Percentiles rank a stretch among this genome's conserved stretches.
phyloP scores from a whole-genome alignment of 2,113 vertebrate genomes.

The Otolemur garnettii region DNA sequence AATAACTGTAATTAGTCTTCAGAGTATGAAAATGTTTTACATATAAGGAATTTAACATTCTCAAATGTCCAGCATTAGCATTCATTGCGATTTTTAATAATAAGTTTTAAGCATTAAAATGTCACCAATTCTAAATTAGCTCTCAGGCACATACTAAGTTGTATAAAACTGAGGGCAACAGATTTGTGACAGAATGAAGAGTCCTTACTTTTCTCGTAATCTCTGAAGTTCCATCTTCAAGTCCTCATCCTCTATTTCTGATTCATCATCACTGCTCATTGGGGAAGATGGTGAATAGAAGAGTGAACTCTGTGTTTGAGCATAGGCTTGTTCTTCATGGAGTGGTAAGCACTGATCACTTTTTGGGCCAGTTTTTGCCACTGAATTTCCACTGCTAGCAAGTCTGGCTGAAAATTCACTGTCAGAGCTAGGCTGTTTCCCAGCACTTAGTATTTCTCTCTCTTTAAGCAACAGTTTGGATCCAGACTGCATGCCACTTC shows the following conservation, averaged over 20 bases:
- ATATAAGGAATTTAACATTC: background rate
- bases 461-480: slow-evolving; percentile 72
- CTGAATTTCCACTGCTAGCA: slow-evolving; percentile 73
- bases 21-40: slow-evolving; percentile 18
- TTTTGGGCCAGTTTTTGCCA: slow-evolving; percentile 85
- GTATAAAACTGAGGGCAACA: slow-evolving; percentile 38
- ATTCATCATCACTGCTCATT: slow-evolving; percentile 93
- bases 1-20: background rate
- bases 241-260: slow-evolving; percentile 94
- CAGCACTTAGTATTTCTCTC: background rate
- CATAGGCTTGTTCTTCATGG: slow-evolving; percentile 57
- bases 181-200: slow-evolving; percentile 56
- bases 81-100: slow-evolving; percentile 42
- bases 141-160: slow-evolving; percentile 62
- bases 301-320: slow-evolving; percentile 76
- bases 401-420: slow-evolving; percentile 75
- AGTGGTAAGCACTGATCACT: slow-evolving; percentile 80
- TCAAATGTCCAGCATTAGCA: background rate
- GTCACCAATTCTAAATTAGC: slow-evolving; percentile 52
- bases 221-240: slow-evolving; percentile 92
- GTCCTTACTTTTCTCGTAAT: slow-evolving; percentile 93
- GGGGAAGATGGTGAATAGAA: slow-evolving; percentile 91
- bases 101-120: slow-evolving; percentile 64
- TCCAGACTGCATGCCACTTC: slow-evolving; percentile 70
- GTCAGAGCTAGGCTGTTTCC: slow-evolving; percentile 81